These are phyloP conservation scores for Myodes glareolus DNA, from an alignment of 2,113 vertebrate genomes.

Conservation along the genomic window DNA sequence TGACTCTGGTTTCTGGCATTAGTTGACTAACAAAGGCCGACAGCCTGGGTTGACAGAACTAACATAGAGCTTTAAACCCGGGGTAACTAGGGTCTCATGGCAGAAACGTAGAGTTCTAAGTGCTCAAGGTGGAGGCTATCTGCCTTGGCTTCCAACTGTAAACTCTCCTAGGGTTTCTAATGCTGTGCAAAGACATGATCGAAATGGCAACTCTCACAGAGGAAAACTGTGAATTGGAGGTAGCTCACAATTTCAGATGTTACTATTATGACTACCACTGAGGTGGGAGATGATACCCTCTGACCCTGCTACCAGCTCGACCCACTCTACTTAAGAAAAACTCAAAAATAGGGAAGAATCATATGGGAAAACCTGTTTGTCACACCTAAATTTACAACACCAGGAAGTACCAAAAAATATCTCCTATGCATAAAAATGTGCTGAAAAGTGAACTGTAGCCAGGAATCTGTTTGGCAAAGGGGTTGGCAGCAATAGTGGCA, in stretches of 20 bases:
- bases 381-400: not conserved
- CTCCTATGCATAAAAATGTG: not conserved
- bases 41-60: not conserved
- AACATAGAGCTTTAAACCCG: not conserved
- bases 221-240: not conserved
- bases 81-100: not conserved
- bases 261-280: not conserved
- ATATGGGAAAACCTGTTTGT: not conserved
- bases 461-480: not conserved
- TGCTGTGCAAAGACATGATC: not conserved
- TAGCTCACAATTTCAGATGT: not conserved
- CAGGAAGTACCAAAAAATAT: too few relatives aligned
- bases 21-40: not conserved
- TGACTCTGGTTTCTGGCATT: not conserved
- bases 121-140: not conserved
- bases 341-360: not conserved
- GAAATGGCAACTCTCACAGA: not conserved
- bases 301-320: not conserved
- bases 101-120: not conserved
- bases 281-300: not conserved
- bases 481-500: not conserved
- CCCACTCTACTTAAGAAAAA: not conserved
- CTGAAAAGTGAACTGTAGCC: not conserved
- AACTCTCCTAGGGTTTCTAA: not conserved
- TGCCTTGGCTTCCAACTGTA: not conserved